A percentile compares a stretch with the other conserved stretches of the same genome.
Evolutionary conservation across 2,888 invertebrate genomes (phyloP).

Genomic region (Agrotis clavis): DNA sequence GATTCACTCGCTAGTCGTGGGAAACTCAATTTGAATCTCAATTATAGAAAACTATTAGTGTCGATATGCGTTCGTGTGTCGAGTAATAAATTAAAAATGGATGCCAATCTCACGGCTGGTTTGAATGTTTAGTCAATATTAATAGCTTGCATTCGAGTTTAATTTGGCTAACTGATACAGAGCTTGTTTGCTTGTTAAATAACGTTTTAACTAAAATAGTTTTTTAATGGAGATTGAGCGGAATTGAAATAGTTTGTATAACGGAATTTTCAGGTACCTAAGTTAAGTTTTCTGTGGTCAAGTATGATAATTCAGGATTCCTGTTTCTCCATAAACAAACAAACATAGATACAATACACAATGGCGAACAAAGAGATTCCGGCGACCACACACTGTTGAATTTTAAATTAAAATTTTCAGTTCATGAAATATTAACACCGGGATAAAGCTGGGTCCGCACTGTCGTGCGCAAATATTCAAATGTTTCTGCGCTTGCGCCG

Average conservation of each 20-base stretch:
- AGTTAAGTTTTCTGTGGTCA: constrained; percentile 1
- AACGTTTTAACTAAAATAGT: constrained; percentile 4
- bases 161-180: constrained; percentile 58
- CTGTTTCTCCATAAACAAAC: constrained; percentile 34
- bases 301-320: constrained; percentile 42
- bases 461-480: constrained; percentile 78
- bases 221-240: constrained; percentile 7
- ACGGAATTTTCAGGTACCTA: neutral
- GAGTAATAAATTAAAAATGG: constrained; percentile 74
- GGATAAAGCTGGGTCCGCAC: constrained; percentile 75
- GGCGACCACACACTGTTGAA: constrained; percentile 70
- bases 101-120: constrained; percentile 72
- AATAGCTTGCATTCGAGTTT: constrained; percentile 62
- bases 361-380: constrained; percentile 56
- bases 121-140: constrained; percentile 66
- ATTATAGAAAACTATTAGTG: constrained; percentile 79
- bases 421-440: constrained; percentile 86
- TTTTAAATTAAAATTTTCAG: constrained; percentile 82
- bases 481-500: constrained; percentile 79
- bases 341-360: constrained; percentile 46
- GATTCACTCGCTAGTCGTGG: constrained; percentile 70
- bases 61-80: constrained; percentile 65
- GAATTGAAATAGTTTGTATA: neutral
- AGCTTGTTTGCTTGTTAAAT: constrained; percentile 38
- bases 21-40: constrained; percentile 77